Conservation (phyloP, 2,113 vertebrate species). For the Heliornis fulica region DNA sequence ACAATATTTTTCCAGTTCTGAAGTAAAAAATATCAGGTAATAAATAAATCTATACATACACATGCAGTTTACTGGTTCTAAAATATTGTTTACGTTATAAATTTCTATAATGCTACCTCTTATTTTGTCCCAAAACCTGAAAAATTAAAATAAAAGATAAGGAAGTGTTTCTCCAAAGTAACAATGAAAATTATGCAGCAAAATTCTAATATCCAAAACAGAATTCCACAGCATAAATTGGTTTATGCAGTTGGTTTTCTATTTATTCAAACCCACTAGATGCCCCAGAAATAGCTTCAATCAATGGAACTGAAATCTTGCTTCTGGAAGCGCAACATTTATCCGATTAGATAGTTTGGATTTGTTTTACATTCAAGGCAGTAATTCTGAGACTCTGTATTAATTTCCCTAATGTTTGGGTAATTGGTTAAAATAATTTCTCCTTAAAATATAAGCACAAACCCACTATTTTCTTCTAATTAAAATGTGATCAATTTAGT, state of each 20-base stretch:
- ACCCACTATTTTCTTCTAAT: not conserved
- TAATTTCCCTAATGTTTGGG: not conserved
- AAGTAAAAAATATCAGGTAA: not conserved
- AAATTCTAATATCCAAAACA: not conserved
- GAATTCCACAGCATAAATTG: rapidly evolving
- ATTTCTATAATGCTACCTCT: not conserved
- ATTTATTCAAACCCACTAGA: not conserved
- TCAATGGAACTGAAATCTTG: not conserved
- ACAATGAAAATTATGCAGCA: not conserved
- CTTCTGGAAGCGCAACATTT: not conserved
- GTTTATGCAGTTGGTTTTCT: not conserved
- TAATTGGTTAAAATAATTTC: conserved; percentile 20
- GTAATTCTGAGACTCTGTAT: not conserved
- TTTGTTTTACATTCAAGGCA: not conserved
- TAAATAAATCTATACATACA: not conserved
- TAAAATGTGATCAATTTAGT: conserved; percentile 5
- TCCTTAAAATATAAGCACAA: conserved; percentile 14
- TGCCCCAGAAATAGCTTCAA: not conserved
- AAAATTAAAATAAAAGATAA: not conserved
- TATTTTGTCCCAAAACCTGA: not conserved
- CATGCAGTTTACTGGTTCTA: not conserved
- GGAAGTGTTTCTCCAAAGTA: not conserved
- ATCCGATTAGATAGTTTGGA: not conserved
- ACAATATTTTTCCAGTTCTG: not conserved
- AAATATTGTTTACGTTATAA: not conserved